phyloP scores from a whole-genome alignment of 2,888 invertebrate genomes.

The Drosophila eohydei region DNA sequence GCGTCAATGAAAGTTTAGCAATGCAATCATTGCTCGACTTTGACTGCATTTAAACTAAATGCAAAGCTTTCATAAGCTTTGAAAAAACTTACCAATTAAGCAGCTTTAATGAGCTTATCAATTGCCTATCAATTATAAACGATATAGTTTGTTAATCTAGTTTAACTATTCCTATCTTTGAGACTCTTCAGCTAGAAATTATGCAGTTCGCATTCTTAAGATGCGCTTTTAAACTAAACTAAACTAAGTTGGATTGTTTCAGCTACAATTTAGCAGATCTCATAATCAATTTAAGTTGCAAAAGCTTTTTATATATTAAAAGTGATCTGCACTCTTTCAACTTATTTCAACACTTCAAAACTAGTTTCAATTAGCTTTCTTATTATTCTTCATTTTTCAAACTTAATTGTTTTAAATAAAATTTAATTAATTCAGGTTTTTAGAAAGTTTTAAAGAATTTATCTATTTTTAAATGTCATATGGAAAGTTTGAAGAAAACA shows the following conservation, averaged over 20 bases:
- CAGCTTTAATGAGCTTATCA: too few species aligned
- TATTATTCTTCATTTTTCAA: neutral
- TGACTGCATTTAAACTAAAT: too few species aligned
- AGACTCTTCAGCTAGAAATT: too few species aligned
- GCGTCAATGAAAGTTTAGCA: too few species aligned
- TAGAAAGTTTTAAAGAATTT: conserved; percentile 2
- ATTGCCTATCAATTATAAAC: too few species aligned
- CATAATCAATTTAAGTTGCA: neutral
- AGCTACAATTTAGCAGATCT: neutral
- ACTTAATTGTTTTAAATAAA: conserved; percentile 6
- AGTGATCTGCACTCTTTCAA: neutral
- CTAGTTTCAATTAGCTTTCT: neutral
- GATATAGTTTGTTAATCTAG: too few species aligned
- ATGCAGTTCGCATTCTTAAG: too few species aligned
- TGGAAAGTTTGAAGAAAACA: neutral
- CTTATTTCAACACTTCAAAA: neutral
- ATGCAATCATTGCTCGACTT: too few species aligned
- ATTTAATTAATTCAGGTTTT: neutral
- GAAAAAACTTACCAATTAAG: neutral
- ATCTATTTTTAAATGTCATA: neutral
- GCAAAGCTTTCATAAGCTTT: neutral
- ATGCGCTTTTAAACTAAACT: too few species aligned
- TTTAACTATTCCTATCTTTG: too few species aligned
- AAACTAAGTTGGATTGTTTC: too few species aligned
- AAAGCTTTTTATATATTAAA: neutral